Conservation (phyloP, 2,888 invertebrate genomes). For the Protophormia terraenovae region DNA sequence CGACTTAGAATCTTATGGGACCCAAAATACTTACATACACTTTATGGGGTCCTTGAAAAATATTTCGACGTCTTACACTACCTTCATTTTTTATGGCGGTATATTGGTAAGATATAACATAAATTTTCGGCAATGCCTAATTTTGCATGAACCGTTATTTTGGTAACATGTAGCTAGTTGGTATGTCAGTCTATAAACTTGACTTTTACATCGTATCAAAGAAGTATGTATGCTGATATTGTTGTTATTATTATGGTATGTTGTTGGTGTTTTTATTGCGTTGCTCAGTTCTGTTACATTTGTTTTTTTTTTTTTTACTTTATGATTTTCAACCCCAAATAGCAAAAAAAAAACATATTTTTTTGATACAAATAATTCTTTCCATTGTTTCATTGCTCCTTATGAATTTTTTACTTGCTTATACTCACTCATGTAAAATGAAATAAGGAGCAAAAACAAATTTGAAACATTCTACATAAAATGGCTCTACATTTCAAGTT, state of each 20-base stretch:
- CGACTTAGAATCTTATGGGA: no score
- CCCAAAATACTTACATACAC: no score
- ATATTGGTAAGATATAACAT: background rate
- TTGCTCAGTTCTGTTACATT: slow-evolving; percentile 42
- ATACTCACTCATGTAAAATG: background rate
- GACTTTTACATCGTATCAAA: slow-evolving; percentile 42
- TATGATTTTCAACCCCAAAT: background rate
- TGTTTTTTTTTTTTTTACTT: slow-evolving; percentile 2
- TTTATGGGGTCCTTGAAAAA: no score
- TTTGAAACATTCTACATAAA: slow-evolving; percentile 37
- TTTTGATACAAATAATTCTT: slow-evolving; percentile 5
- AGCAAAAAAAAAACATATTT: background rate
- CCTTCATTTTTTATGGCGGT: no score
- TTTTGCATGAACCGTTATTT: slow-evolving; percentile 16
- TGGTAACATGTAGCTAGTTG: background rate
- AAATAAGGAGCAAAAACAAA: background rate
- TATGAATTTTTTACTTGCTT: slow-evolving; percentile 46
- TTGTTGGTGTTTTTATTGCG: slow-evolving; percentile 55
- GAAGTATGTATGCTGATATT: slow-evolving; percentile 36
- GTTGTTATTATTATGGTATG: slow-evolving; percentile 48
- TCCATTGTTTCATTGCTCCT: slow-evolving; percentile 6
- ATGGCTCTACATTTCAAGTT: slow-evolving; percentile 49
- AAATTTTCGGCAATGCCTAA: background rate
- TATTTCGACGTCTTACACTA: no score
- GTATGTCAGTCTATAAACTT: slow-evolving; percentile 11